phyloP scores from a whole-genome alignment of 2,797 vertebrate genomes.

The Tenualosa thibaudeaui region DNA sequence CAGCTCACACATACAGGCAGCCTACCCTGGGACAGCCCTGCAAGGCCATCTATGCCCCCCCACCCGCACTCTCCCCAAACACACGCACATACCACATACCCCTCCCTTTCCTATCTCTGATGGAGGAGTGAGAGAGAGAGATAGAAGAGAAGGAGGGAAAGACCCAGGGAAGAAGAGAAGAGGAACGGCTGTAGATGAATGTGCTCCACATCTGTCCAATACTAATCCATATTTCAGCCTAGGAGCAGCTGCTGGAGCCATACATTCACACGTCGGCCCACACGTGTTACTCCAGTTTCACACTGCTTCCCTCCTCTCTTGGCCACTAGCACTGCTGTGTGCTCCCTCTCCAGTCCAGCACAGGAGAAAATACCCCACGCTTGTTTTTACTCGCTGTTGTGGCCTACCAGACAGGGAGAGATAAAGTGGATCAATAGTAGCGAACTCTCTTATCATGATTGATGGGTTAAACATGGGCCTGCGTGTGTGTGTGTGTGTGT shows the following conservation, averaged over 20 bases:
- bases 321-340: not conserved
- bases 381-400: not conserved
- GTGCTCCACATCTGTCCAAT: not conserved
- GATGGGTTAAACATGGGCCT: conserved; percentile 17
- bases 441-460: not conserved
- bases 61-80: not conserved
- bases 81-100: not conserved
- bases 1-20: not conserved
- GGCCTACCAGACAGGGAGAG: not conserved
- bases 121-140: not conserved
- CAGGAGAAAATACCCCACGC: not conserved
- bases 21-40: conserved; percentile 32
- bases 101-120: not conserved
- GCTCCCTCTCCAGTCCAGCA: not conserved
- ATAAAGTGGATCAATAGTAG: not conserved
- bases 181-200: not conserved
- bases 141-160: not conserved
- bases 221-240: not conserved
- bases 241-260: not conserved
- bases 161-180: not conserved
- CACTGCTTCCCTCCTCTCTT: not conserved
- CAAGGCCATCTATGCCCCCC: conserved; percentile 38
- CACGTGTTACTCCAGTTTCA: not conserved
- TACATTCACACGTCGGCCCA: not conserved
- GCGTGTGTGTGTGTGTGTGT: conserved; percentile 27